Base-by-base conservation (phyloP, 2,888 invertebrate genomes). In the Pasiphila rectangulata region DNA sequence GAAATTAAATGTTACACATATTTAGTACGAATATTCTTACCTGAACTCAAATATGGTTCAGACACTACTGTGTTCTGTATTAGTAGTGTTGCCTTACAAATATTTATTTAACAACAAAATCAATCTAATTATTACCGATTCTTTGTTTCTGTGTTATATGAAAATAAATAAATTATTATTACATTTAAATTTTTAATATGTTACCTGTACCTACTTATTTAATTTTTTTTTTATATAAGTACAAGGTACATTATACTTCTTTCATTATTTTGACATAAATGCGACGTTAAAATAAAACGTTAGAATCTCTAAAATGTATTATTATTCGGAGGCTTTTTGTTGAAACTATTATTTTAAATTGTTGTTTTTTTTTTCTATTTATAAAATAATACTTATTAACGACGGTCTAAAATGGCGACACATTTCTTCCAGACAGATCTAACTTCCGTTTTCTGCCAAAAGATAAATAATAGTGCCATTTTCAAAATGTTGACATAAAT, bases 401-500 rank as follows among this genome's bases (percentile, higher is more conserved):
- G n/a, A n/a, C n/a, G 16, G 5, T 27, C 6, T 16, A 9, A 21
- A 37, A 37, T 21, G 17, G 24, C 37, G 17, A 24, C 15, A n/a
- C 29, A 35, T 19, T 35, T 39, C 24, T 35, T 29, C 27, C 5
- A n/a, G 3, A 37, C 42, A 23, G 2, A n/a, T 21, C n/a, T 35
- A 7, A 30, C 25, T 32, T 43, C 25, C 43, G 10, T 13, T 43
- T 15, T 30, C 16, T 32, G 43, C 43, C 24, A 48, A 47, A 46
- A 13, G 13, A 2, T 20, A 23, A 12, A 10, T 30, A 37, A 17
- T 17, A 23, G 30, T 24, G 24, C 13, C n/a, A 32, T 27, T 25
- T 27, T 7, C 3, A 17, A 29, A 13, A 41, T 10, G 1, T 35
- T 46, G 21, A 16, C 9, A 9, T 12, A 20, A 23, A 20, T 16